phyloP scores from a whole-genome alignment of 2,113 vertebrate genomes.

The Rhinopithecus roxellana region DNA sequence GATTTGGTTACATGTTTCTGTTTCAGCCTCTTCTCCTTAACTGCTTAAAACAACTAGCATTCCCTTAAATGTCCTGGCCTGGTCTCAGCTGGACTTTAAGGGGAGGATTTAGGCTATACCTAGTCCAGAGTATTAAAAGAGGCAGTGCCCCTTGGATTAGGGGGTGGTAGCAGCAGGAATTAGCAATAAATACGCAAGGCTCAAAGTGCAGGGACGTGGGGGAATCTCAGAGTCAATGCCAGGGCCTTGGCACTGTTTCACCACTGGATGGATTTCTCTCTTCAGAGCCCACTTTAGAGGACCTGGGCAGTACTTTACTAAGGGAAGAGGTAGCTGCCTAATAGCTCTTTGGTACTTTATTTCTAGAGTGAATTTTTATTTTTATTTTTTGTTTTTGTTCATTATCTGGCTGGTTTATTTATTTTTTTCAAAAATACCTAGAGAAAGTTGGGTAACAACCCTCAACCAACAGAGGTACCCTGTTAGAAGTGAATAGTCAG shows the following conservation, averaged over 20 bases:
- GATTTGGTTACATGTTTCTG: background rate
- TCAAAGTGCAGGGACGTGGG: background rate
- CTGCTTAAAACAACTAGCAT: background rate
- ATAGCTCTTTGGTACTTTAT: background rate
- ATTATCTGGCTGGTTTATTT: slow-evolving; percentile 8
- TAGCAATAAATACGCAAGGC: background rate
- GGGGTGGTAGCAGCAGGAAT: background rate
- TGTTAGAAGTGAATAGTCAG: background rate
- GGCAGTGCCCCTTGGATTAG: background rate
- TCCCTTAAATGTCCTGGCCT: background rate
- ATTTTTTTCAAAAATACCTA: slow-evolving; percentile 22
- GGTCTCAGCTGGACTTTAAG: background rate
- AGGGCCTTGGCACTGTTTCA: too few species aligned
- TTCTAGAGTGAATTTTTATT: background rate
- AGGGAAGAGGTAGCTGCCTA: background rate
- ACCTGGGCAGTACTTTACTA: background rate
- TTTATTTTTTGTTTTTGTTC: background rate
- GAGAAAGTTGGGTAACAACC: background rate
- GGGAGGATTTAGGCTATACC: background rate
- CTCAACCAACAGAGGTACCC: background rate
- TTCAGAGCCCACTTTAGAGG: background rate
- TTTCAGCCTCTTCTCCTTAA: background rate
- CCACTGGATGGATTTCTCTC: background rate
- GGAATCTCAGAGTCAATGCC: background rate
- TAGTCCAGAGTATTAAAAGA: background rate